Base-by-base conservation (phyloP, 2,113 vertebrate genomes). In the Lutjanus erythropterus region DNA sequence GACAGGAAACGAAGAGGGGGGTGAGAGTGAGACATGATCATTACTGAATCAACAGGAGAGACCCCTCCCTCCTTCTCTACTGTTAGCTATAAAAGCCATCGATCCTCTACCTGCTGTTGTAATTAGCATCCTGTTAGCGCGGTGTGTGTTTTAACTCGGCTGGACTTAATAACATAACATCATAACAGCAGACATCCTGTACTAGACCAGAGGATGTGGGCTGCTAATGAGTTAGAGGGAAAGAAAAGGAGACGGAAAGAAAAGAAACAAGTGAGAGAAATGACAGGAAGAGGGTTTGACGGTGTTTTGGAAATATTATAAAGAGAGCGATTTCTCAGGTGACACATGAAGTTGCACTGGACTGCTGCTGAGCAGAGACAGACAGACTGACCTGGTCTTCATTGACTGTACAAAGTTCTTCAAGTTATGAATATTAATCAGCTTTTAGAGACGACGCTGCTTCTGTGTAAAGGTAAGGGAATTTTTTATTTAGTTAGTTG, bases 111-210 rank as follows among this genome's bases (percentile, higher is more conserved):
- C 62, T 12, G 31, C 39, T 5, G 23, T 31, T 31, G 27, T 49
- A 37, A 72, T 80, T 50, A 72, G 31, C 69, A 67, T 66, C 50
- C 19, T 33, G 59, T 58, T 56, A 39, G 50, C 2, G 39, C 39
- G 18, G 44, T 31, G 37, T 56, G 73, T 68, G 46, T 33, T 58
- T 25, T 33, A 35, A 55, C 35, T 23, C 59, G 1, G 25, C 47
- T n/a, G 27, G 4, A 25, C 70, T 61, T 41, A n/a, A n/a, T n/a
- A n/a, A n/a, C n/a, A n/a, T n/a, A n/a, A n/a, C n/a, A n/a, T 16
- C 44, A 39, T 39, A 52, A 74, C 58, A 29, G 6, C n/a, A 1
- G 15, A 37, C 39, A 4, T 56, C 35, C 37, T 47, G n/a, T 3
- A 44, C 27, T 1, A 21, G 1, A 29, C n/a, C 41, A 47, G 62